Evolutionary conservation across 2,888 invertebrate species (phyloP).

Genomic region (Tachina fera): DNA sequence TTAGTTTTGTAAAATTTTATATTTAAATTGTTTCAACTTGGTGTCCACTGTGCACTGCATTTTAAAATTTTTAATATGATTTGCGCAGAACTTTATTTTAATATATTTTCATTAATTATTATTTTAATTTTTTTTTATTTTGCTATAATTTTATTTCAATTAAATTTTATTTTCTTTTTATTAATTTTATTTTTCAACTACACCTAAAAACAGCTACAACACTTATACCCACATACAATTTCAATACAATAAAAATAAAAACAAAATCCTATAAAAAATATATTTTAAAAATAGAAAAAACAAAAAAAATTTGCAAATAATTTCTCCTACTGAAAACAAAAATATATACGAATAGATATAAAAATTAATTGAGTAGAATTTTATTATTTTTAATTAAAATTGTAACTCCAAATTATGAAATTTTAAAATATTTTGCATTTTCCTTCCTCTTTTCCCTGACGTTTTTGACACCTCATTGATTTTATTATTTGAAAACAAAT

Average conservation of each 20-base stretch:
- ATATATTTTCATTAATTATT: slow-evolving; percentile 16
- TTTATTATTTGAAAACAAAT: slow-evolving; percentile 24
- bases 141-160: slow-evolving; percentile 23
- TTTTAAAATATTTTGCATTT: slow-evolving; percentile 34
- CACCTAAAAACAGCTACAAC: slow-evolving; percentile 18
- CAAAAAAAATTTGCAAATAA: background rate
- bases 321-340: background rate
- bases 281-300: background rate
- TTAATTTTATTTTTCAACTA: background rate
- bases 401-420: background rate
- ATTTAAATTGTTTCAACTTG: background rate
- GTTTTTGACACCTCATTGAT: background rate
- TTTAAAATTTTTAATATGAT: slow-evolving; percentile 15
- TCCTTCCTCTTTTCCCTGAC: slow-evolving; percentile 27
- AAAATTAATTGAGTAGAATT: slow-evolving; percentile 17
- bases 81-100: slow-evolving; percentile 28
- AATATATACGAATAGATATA: background rate
- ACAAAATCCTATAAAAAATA: background rate
- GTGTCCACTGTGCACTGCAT: background rate
- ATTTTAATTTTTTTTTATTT: background rate
- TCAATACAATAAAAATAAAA: background rate
- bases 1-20: background rate
- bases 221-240: slow-evolving; percentile 3
- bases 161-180: background rate
- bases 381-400: slow-evolving; percentile 38